Percentiles rank a stretch among this genome's conserved stretches.
phyloP scores from a whole-genome alignment of 2,888 invertebrate genomes.

The Phorcus lineatus region DNA sequence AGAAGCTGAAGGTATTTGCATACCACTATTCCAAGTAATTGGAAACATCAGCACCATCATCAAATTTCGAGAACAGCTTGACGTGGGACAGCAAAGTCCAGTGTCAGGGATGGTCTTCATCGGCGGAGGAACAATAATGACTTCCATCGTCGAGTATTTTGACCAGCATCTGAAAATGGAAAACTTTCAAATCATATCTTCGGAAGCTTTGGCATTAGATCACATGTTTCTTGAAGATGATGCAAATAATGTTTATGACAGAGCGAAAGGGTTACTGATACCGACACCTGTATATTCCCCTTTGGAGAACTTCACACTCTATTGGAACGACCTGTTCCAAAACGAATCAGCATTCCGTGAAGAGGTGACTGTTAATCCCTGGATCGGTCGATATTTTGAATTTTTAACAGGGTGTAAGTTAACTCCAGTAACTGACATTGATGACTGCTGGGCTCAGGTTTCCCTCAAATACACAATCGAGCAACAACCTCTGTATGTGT shows the following conservation, averaged over 20 bases:
- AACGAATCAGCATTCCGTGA: neutral
- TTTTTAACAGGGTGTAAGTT: neutral
- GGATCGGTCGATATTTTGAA: neutral
- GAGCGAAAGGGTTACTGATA: neutral
- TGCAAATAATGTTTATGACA: neutral
- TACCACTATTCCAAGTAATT: slow-evolving; percentile 25
- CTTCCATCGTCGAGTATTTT: slow-evolving; percentile 26
- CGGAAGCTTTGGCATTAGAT: neutral
- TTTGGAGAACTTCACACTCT: neutral
- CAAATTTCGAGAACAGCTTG: neutral
- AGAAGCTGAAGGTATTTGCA: slow-evolving; percentile 38
- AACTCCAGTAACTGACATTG: neutral
- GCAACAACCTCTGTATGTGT: neutral
- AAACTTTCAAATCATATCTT: neutral
- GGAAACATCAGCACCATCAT: neutral
- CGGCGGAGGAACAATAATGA: slow-evolving; percentile 29
- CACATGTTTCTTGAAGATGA: neutral
- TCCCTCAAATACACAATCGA: neutral
- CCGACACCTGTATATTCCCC: neutral
- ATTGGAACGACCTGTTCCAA: slow-evolving; percentile 6
- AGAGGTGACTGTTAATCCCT: neutral
- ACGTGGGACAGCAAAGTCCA: slow-evolving; percentile 19
- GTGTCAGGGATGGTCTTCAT: slow-evolving; percentile 39
- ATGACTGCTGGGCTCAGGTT: neutral
- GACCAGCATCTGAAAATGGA: slow-evolving; percentile 28